These are phyloP conservation scores for Antheraea yamamai DNA, from an alignment of 2,888 invertebrate genomes.

Conservation along the genomic window DNA sequence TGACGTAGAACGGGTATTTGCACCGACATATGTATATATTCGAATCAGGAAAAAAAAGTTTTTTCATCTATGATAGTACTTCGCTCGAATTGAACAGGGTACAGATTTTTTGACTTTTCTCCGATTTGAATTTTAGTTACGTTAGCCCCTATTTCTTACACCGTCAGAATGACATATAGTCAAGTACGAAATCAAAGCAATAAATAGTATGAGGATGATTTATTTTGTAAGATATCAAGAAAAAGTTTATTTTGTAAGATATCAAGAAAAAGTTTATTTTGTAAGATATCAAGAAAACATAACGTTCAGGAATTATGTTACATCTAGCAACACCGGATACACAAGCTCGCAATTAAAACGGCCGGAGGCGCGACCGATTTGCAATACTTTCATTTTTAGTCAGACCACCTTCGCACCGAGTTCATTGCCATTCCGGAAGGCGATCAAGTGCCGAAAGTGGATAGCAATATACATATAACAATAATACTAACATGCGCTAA, in stretches of 20 bases:
- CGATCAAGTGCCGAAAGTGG: neutral
- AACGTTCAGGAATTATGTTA: neutral
- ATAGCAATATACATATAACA: neutral
- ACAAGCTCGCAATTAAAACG: neutral
- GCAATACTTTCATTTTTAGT: conserved; percentile 11
- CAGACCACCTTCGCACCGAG: neutral
- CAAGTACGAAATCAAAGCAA: neutral
- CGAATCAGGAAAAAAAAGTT: too few species aligned
- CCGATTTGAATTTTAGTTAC: too few species aligned
- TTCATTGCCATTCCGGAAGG: neutral
- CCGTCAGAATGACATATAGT: neutral
- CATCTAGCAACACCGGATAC: neutral
- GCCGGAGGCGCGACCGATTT: conserved; percentile 9
- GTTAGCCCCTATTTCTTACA: too few species aligned
- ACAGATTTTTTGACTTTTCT: too few species aligned
- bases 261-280: too few species aligned
- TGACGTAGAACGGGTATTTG: too few species aligned
- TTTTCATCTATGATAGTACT: too few species aligned
- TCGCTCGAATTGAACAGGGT: too few species aligned
- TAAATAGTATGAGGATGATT: neutral
- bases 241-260: too few species aligned
- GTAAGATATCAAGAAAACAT: neutral
- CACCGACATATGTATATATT: too few species aligned
- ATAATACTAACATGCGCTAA: neutral
- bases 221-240: too few species aligned